These are phyloP conservation scores for Hipposideros armiger DNA, from an alignment of 2,113 vertebrate species.

Conservation along the genomic window DNA sequence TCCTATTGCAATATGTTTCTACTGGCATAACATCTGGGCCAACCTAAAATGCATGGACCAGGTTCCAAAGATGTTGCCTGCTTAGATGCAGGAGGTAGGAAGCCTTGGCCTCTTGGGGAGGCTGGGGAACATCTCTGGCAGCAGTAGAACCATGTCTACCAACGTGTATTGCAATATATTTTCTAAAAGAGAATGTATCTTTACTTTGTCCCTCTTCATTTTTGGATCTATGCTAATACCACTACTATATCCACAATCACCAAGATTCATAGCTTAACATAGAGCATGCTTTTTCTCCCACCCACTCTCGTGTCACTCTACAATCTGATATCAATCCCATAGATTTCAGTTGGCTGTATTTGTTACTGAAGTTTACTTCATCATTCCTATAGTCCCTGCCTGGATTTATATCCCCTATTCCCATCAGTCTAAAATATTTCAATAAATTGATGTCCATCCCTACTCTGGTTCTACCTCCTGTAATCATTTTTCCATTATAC, in stretches of 20 bases:
- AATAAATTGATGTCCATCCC: neutral
- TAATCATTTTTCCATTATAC: neutral
- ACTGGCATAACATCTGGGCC: conserved; percentile 59
- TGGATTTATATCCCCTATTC: neutral
- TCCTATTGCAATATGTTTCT: conserved; percentile 61
- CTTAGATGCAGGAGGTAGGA: neutral
- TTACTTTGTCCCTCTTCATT: neutral
- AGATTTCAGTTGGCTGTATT: neutral
- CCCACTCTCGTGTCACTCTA: neutral
- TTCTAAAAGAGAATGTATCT: neutral
- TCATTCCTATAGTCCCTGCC: neutral
- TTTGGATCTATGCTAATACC: neutral
- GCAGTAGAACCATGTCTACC: neutral
- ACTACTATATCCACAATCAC: neutral
- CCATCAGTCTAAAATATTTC: neutral
- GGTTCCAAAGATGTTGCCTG: conserved; percentile 59
- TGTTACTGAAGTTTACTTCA: neutral
- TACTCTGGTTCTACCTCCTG: neutral
- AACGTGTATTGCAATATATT: neutral
- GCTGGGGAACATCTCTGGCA: neutral
- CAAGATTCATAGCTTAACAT: neutral
- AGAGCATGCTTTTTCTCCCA: neutral
- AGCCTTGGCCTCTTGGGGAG: neutral
- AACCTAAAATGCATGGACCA: conserved; percentile 49
- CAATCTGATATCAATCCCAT: neutral